These are phyloP conservation scores for Melanargia galathea DNA, from an alignment of 2,888 invertebrate species.

Conservation along the genomic window DNA sequence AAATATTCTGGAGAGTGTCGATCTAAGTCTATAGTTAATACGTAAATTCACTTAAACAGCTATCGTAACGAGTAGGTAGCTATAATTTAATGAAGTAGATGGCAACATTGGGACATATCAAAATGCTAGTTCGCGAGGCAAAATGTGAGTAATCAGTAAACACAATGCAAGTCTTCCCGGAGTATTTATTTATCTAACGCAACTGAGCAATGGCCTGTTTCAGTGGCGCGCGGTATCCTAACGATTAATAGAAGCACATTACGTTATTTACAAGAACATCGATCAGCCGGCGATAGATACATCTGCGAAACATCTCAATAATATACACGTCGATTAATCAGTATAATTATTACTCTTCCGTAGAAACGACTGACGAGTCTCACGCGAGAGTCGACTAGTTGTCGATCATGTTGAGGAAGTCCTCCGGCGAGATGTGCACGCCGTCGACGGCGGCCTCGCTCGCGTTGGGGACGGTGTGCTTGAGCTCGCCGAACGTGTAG, in stretches of 20 bases:
- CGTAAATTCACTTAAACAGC: conserved; percentile 1
- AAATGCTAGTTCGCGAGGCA: conserved; percentile 24
- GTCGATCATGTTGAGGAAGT: conserved; percentile 71
- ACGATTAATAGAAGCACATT: conserved; percentile 72
- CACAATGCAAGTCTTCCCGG: conserved; percentile 6
- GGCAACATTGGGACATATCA: conserved; percentile 11
- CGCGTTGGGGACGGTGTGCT: conserved; percentile 70
- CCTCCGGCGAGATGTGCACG: conserved; percentile 65
- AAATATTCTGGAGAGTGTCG: neutral
- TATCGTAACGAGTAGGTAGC: conserved; percentile 11
- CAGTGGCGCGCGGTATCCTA: conserved; percentile 74
- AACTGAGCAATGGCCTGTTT: conserved; percentile 77
- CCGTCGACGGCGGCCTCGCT: conserved; percentile 53
- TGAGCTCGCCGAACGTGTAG: conserved; percentile 76
- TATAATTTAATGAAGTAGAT: conserved; percentile 17
- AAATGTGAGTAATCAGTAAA: conserved; percentile 14
- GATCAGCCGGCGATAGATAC: conserved; percentile 61
- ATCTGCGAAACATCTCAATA: conserved; percentile 60
- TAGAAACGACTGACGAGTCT: conserved; percentile 46
- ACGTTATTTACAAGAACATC: conserved; percentile 82
- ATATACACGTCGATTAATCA: conserved; percentile 64
- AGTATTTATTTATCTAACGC: conserved; percentile 9
- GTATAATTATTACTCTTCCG: conserved; percentile 48
- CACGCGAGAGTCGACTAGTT: conserved; percentile 54
- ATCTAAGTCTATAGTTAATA: conserved; percentile 11